Conservation (phyloP, 2,113 vertebrate species). For the Onychostoma macrolepis region DNA sequence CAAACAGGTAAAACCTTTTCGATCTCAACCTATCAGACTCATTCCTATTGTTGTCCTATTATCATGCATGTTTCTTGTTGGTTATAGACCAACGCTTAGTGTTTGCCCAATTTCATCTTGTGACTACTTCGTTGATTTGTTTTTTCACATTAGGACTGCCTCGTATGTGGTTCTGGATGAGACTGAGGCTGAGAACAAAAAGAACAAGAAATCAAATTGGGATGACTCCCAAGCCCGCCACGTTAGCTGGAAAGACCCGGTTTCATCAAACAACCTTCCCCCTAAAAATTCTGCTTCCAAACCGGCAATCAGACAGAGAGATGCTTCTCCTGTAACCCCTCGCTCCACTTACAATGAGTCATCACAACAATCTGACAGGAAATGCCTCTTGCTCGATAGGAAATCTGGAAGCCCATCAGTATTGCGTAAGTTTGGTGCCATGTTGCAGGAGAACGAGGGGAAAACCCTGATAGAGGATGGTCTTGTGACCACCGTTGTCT, state of each 20-base stretch:
- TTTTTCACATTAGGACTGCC: slow-evolving; percentile 55
- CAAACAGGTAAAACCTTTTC: slow-evolving; percentile 74
- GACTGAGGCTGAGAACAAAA: slow-evolving; percentile 74
- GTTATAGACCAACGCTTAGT: not conserved
- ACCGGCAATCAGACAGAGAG: slow-evolving; percentile 73
- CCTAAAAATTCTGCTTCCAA: slow-evolving; percentile 67
- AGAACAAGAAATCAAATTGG: slow-evolving; percentile 65
- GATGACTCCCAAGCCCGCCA: slow-evolving; percentile 32
- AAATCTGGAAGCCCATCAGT: slow-evolving; percentile 72
- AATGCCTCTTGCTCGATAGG: slow-evolving; percentile 66
- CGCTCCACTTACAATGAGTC: slow-evolving; percentile 76
- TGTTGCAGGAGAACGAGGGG: slow-evolving; percentile 76
- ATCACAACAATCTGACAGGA: slow-evolving; percentile 67
- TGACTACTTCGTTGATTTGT: not conserved
- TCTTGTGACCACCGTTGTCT: slow-evolving; percentile 67
- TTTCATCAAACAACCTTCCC: slow-evolving; percentile 58
- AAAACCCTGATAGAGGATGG: slow-evolving; percentile 73
- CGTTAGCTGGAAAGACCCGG: slow-evolving; percentile 57
- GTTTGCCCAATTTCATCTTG: too few relatives aligned
- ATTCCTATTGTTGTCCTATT: not conserved
- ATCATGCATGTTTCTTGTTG: not conserved
- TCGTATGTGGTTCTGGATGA: slow-evolving; percentile 63
- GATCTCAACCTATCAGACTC: not conserved
- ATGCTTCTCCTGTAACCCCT: slow-evolving; percentile 71
- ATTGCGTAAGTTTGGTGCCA: slow-evolving; percentile 72